Evolutionary conservation across 2,888 invertebrate species (phyloP), one percentile per base, ranked within the genome.

Genomic region (Rhagonycha fulva): DNA sequence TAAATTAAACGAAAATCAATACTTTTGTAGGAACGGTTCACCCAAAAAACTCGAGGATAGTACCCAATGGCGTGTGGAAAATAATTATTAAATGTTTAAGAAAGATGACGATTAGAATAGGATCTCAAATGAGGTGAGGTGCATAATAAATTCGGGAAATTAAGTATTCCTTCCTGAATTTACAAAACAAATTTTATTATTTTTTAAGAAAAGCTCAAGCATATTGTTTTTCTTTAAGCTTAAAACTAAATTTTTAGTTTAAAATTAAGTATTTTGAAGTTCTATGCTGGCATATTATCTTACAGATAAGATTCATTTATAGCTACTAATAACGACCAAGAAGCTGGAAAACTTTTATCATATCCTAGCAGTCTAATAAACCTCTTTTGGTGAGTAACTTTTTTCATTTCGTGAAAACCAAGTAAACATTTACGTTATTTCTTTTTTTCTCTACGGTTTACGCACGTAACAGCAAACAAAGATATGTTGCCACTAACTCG

Each of bases 401-500:
- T 80, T 80, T 80, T 79, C 80, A 80, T 80, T 80, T 80, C 76
- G 75, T 76, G 71, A 75, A 79, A 78, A 74, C 77, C 69, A 78
- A 77, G 80, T 78, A 80, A 80, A 80, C 80, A 80, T 80, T 80
- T 80, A 78, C 80, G 78, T 80, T 77, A 80, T 80, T 80, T 80
- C 78, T 76, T 77, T 78, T 77, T 79, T 80, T 80, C 80, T 78
- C 77, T 73, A 77, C 81, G 78, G 81, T 78, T 76, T 74, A 77
- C 81, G 78, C 81, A 80, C 81, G 81, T 80, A 81, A 82, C 78
- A 76, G 81, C 80, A 82, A 82, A 82, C 82, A 82, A 81, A 82
- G 82, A 82, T 82, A 82, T 82, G 82, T 82, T 79, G 81, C 81
- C 81, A 81, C 81, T 82, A 81, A 82, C 81, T 80, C 81, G 75